Conservation (phyloP, 2,113 vertebrate species). For the Uria lomvia region DNA sequence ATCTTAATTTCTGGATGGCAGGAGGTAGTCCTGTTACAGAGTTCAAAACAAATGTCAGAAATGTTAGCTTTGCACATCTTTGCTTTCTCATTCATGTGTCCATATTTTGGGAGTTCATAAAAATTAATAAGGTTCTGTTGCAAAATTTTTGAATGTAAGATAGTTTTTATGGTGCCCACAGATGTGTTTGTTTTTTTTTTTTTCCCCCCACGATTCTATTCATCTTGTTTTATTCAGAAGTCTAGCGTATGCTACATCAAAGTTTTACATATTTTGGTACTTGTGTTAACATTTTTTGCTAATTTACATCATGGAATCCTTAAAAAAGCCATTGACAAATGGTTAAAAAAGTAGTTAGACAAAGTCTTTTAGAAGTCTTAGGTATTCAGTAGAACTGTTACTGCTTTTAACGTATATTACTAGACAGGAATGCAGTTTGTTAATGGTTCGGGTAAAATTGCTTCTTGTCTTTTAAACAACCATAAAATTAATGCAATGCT, state of each 20-base stretch:
- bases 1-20: background rate
- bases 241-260: background rate
- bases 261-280: background rate
- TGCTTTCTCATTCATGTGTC: background rate
- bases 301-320: background rate
- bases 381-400: background rate
- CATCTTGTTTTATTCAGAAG: background rate
- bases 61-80: background rate
- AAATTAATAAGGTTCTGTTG: background rate
- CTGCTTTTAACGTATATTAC: background rate
- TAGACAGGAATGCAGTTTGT: background rate
- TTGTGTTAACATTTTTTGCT: background rate
- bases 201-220: background rate
- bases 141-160: background rate
- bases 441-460: background rate
- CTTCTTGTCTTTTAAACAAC: background rate
- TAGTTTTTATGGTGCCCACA: background rate
- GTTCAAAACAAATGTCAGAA: background rate
- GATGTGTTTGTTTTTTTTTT: fast-evolving
- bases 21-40: background rate
- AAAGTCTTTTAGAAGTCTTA: background rate
- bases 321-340: background rate
- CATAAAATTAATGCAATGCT: background rate
- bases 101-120: background rate
- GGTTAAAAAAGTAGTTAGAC: background rate